Conservation (phyloP, 1,140 invertebrate species). For the Drosophila suzukii region DNA sequence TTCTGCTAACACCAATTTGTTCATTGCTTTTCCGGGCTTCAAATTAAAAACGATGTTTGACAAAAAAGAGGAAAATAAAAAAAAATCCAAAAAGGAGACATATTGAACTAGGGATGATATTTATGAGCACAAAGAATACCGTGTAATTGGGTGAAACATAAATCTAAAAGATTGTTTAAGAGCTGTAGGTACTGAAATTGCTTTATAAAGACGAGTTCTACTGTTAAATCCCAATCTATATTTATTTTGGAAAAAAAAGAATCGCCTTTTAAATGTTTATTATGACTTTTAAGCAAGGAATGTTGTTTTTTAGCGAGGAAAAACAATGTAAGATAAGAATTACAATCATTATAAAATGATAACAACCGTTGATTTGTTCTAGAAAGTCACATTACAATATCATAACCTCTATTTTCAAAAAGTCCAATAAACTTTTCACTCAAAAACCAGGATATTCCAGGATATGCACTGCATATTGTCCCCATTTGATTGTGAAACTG, state of each 20-base stretch:
- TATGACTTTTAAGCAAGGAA: too few relatives aligned
- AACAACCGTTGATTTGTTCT: too few relatives aligned
- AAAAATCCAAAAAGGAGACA: conserved; percentile 13
- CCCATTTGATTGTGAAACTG: conserved; percentile 77
- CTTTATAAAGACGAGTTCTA: background rate
- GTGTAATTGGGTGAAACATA: background rate
- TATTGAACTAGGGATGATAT: background rate
- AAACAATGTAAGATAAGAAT: too few relatives aligned
- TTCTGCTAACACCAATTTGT: conserved; percentile 82
- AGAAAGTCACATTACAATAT: too few relatives aligned
- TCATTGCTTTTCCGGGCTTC: conserved; percentile 72
- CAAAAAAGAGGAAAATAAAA: conserved; percentile 27
- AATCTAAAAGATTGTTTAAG: too few relatives aligned
- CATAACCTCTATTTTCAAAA: too few relatives aligned
- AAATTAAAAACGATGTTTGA: conserved; percentile 76
- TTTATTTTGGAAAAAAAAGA: too few relatives aligned
- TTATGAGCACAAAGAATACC: background rate
- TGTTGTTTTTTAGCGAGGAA: too few relatives aligned
- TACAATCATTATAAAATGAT: too few relatives aligned
- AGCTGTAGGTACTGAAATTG: background rate
- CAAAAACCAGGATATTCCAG: conserved; percentile 28
- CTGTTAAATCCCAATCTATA: background rate
- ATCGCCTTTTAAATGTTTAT: background rate
- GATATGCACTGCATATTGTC: conserved; percentile 57
- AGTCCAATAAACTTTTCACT: conserved; percentile 6